Evolutionary conservation across 1,140 invertebrate species (phyloP).

Genomic region (Venturia canescens): DNA sequence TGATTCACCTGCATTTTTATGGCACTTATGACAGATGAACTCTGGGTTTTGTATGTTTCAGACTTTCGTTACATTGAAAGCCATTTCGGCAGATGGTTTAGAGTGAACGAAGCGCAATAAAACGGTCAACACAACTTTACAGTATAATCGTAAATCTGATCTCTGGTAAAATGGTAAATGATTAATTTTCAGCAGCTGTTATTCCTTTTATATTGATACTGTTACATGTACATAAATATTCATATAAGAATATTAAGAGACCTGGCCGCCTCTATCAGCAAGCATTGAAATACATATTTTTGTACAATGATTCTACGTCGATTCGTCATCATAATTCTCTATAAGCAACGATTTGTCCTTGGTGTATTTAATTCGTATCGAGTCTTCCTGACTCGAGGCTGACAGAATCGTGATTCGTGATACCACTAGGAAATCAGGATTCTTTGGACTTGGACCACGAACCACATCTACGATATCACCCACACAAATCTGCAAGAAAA

Average conservation of each 20-base stretch:
- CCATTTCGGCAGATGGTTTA: too few relatives aligned
- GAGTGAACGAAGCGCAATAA: neutral
- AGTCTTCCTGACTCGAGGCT: constrained; percentile 71
- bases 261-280: too few relatives aligned
- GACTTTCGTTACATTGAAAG: too few relatives aligned
- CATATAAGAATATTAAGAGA: too few relatives aligned
- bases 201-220: too few relatives aligned
- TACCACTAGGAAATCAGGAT: constrained; percentile 80
- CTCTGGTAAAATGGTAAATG: too few relatives aligned
- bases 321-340: constrained; percentile 79
- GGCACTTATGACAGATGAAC: neutral
- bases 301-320: constrained; percentile 49
- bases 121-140: too few relatives aligned
- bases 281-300: constrained; percentile 13
- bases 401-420: constrained; percentile 79
- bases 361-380: constrained; percentile 77
- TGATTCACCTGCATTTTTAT: neutral
- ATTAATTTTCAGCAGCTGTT: too few relatives aligned
- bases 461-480: constrained; percentile 84
- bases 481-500: constrained; percentile 71
- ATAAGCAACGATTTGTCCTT: constrained; percentile 80
- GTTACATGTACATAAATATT: too few relatives aligned
- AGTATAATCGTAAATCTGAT: too few relatives aligned
- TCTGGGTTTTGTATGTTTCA: too few relatives aligned
- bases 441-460: constrained; percentile 78